Percentiles rank a stretch among this genome's conserved stretches.
phyloP scores from a whole-genome alignment of 2,888 invertebrate genomes.

The Ceriagrion tenellum region DNA sequence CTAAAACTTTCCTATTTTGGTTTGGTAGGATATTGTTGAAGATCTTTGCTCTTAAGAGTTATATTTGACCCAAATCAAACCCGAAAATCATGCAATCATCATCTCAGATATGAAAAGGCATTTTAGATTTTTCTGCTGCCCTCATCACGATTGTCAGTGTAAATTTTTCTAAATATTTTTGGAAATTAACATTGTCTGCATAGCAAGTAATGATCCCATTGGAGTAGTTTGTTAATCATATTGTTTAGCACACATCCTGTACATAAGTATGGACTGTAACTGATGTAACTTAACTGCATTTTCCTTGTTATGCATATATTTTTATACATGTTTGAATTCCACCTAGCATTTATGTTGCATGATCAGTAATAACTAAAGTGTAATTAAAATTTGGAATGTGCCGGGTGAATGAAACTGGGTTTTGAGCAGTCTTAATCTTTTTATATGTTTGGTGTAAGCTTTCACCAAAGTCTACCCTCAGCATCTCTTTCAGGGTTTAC shows the following conservation, averaged over 20 bases:
- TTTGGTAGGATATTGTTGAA: no score
- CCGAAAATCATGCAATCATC: no score
- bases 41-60: no score
- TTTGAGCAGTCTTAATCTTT: constrained; percentile 19
- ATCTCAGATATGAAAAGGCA: not conserved
- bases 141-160: no score
- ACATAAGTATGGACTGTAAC: not conserved
- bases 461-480: constrained; percentile 56
- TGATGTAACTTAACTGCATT: not conserved
- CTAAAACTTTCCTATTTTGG: no score
- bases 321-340: not conserved
- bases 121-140: not conserved
- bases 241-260: not conserved
- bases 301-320: not conserved
- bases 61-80: no score
- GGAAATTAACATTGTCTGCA: no score
- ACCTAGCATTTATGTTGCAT: constrained; percentile 54
- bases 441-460: constrained; percentile 52
- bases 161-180: no score
- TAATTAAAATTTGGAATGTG: constrained; percentile 59
- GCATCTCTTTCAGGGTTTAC: not conserved
- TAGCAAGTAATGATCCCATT: not conserved
- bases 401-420: constrained; percentile 47
- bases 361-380: constrained; percentile 47
- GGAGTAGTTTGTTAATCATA: not conserved